phyloP scores from a whole-genome alignment of 1,140 invertebrate species.

The Orius insidiosus region DNA sequence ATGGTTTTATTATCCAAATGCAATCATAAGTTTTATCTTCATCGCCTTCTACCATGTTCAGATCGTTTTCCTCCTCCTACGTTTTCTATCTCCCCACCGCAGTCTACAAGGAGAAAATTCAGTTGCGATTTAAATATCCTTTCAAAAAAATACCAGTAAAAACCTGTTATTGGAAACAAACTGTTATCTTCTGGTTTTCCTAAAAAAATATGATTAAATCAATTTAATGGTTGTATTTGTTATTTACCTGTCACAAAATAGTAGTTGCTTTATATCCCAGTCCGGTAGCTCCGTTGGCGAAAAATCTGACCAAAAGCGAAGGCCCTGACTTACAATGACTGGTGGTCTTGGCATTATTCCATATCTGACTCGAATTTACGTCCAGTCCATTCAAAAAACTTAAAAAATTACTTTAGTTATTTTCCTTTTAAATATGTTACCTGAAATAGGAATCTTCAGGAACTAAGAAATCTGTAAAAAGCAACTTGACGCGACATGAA shows the following conservation, averaged over 20 bases:
- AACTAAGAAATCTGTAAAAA: slow-evolving; percentile 46
- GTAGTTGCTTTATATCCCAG: slow-evolving; percentile 51
- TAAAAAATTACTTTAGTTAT: slow-evolving; percentile 13
- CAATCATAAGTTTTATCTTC: slow-evolving; percentile 42
- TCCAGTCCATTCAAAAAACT: slow-evolving; percentile 55
- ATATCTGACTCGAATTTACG: slow-evolving; percentile 45
- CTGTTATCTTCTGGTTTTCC: slow-evolving; percentile 32
- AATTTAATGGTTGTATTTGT: not conserved
- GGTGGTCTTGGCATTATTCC: slow-evolving; percentile 50
- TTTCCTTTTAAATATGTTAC: not conserved
- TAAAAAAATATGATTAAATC: slow-evolving; percentile 23
- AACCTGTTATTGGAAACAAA: slow-evolving; percentile 37
- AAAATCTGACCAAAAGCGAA: slow-evolving; percentile 44
- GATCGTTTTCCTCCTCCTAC: slow-evolving; percentile 56
- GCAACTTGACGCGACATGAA: slow-evolving; percentile 38
- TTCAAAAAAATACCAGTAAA: slow-evolving; percentile 3
- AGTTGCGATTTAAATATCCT: not conserved
- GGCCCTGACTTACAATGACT: slow-evolving; percentile 44
- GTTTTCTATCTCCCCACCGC: slow-evolving; percentile 54
- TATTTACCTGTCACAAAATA: slow-evolving; percentile 29
- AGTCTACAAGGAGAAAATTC: slow-evolving; percentile 30
- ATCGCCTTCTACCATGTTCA: slow-evolving; percentile 48
- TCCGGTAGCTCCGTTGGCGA: slow-evolving; percentile 49
- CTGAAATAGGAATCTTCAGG: slow-evolving; percentile 1
- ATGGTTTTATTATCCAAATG: slow-evolving; percentile 51